Evolutionary conservation across 2,888 invertebrate species (phyloP), one percentile per base, ranked within the genome.

Genomic region (Dynastes tityus): DNA sequence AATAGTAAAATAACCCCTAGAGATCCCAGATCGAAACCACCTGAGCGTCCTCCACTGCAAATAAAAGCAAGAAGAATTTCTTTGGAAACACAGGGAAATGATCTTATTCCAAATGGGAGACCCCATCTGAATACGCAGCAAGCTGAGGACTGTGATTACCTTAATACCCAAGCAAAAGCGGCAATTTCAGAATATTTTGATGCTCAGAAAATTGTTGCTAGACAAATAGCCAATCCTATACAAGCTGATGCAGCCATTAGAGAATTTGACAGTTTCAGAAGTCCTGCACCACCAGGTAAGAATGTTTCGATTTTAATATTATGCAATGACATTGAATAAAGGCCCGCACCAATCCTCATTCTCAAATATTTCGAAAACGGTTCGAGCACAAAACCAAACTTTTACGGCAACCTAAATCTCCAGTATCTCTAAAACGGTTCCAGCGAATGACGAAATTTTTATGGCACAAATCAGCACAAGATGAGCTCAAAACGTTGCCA

Each of bases 141-240:
- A 29, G 27, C 27, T 2, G 63, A 63, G 2, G 13, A 63, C 6
- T 13, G 29, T 29, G 32, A 32, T 29, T 63, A 8, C 29, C 27
- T 32, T 27, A 63, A 63, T 11, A 63, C 4, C 13, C 63, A 63
- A 29, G 63, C 32, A 2, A 63, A 63, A 32, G 63, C 32, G 5
- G 63, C 63, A 13, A 63, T 63, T 13, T 63, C 63, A 2, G 63
- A 63, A 63, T 63, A 63, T 32, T 63, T 63, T 29, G 32, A 63
- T 29, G 63, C 63, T 5, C 63, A 63, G 9, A 29, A 27, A 11
- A 63, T 63, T 32, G 63, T 63, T 9, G 32, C 63, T 1, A 63
- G 63, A 63, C 63, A 63, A n/a, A 32, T 63, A 13, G 63, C 32
- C 22, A 27, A 22, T 4, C 29, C 63, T 0, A 32, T 32, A 13